A percentile compares a stretch with the other conserved stretches of the same genome.
These are phyloP conservation scores for Synanthedon andrenaeformis DNA, from an alignment of 2,888 invertebrate species.

Conservation along the genomic window DNA sequence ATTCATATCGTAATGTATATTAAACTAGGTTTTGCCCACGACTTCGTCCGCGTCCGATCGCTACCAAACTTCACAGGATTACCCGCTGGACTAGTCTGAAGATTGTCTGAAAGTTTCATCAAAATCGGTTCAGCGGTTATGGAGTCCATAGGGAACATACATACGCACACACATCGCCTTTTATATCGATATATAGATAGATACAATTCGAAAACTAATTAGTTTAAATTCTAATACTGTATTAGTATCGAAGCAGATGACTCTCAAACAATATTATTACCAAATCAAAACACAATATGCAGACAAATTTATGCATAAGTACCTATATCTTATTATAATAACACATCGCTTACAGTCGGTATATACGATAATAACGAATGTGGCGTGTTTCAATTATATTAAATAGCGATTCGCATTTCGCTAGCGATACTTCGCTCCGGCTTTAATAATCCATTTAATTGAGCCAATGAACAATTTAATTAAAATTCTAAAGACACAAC, in stretches of 20 bases:
- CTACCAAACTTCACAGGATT: too few species aligned
- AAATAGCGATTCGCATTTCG: background rate
- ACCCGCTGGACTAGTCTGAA: too few species aligned
- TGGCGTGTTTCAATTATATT: background rate
- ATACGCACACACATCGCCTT: too few species aligned
- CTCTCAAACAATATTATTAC: background rate
- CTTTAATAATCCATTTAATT: constrained; percentile 60
- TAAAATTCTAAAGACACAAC: constrained; percentile 57
- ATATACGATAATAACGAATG: background rate
- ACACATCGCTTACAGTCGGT: background rate
- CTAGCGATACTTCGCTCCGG: constrained; percentile 2
- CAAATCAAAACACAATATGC: background rate
- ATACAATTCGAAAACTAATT: background rate
- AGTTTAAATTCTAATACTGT: background rate
- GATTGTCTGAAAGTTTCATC: too few species aligned
- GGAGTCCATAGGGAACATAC: too few species aligned
- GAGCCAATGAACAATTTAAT: constrained; percentile 65
- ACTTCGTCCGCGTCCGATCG: too few species aligned
- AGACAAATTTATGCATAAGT: background rate
- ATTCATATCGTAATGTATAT: background rate
- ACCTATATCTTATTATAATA: background rate
- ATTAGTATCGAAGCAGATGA: background rate
- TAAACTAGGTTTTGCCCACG: too few species aligned
- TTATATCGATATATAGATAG: too few species aligned
- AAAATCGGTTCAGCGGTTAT: too few species aligned